These are phyloP conservation scores for Sus scrofa DNA, from an alignment of 2,113 vertebrate genomes.

Conservation along the genomic window DNA sequence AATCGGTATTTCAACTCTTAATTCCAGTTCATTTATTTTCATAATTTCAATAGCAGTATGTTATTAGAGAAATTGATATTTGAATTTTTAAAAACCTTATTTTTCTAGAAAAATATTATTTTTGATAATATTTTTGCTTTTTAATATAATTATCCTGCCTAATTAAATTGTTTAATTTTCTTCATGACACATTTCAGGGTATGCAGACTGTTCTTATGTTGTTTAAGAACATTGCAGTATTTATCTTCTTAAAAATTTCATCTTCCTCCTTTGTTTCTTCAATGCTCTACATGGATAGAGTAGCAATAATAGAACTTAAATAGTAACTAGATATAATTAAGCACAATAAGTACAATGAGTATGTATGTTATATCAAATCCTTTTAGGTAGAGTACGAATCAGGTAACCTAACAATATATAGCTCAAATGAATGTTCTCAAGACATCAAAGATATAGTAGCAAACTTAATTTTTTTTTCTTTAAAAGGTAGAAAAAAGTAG, in stretches of 20 bases:
- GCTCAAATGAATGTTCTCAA: background rate
- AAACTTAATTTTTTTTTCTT: conserved; percentile 9
- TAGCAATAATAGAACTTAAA: conserved; percentile 24
- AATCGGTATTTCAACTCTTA: conserved; percentile 57
- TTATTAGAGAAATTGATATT: conserved; percentile 22
- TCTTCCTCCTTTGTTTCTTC: background rate
- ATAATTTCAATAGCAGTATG: conserved; percentile 17
- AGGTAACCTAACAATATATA: background rate
- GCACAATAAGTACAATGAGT: background rate
- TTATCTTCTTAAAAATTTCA: conserved; percentile 28
- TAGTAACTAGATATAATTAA: background rate
- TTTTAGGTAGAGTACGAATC: conserved; percentile 8
- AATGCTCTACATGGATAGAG: background rate
- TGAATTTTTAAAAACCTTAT: background rate
- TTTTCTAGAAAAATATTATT: background rate
- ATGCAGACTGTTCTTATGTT: background rate
- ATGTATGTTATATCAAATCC: background rate
- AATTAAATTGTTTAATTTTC: conserved; percentile 14
- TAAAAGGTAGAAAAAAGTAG: background rate
- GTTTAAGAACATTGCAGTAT: background rate
- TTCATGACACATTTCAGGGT: background rate
- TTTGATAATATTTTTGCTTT: background rate
- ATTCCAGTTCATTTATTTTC: conserved; percentile 48
- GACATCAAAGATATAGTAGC: background rate
- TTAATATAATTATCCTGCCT: background rate